phyloP scores from a whole-genome alignment of 37 sponge, comb jelly and placozoan genomes.

The Lycopodina hypogea region DNA sequence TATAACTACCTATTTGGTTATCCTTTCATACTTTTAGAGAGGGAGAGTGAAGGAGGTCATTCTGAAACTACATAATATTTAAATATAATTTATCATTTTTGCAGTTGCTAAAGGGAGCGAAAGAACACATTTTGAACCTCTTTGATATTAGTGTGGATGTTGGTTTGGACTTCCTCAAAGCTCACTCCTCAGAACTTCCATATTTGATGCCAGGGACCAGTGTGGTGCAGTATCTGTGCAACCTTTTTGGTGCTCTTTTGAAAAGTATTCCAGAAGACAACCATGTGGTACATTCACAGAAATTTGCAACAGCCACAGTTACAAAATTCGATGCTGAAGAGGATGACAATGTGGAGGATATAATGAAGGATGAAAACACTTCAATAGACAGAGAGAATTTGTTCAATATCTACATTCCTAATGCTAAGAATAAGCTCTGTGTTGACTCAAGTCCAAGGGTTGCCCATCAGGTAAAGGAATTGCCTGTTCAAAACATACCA shows the following conservation, averaged over 20 bases:
- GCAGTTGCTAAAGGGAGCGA: slow-evolving; percentile 40
- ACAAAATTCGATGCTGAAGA: neutral
- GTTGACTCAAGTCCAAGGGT: neutral
- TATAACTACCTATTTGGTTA: too few species aligned
- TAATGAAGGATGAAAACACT: neutral
- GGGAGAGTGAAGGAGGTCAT: too few species aligned
- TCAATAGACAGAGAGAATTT: neutral
- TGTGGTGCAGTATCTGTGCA: slow-evolving; percentile 47
- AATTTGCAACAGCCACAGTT: too few species aligned
- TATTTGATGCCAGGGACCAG: slow-evolving; percentile 34
- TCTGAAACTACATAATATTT: too few species aligned
- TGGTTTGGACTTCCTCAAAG: slow-evolving; percentile 51
- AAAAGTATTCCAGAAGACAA: slow-evolving; percentile 6
- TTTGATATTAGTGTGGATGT: slow-evolving; percentile 50
- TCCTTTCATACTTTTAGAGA: too few species aligned
- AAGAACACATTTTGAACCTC: slow-evolving; percentile 25
- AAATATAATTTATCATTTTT: too few species aligned
- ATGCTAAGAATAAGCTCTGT: neutral
- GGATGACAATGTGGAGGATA: neutral
- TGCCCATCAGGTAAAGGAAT: neutral
- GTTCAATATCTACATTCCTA: slow-evolving; percentile 22
- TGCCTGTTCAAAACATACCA: neutral
- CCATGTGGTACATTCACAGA: too few species aligned
- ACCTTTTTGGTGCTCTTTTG: slow-evolving; percentile 19
- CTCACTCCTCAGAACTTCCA: slow-evolving; percentile 17